These are phyloP conservation scores for Hemibagrus guttatus DNA, from an alignment of 2,797 vertebrate genomes.

Conservation along the genomic window DNA sequence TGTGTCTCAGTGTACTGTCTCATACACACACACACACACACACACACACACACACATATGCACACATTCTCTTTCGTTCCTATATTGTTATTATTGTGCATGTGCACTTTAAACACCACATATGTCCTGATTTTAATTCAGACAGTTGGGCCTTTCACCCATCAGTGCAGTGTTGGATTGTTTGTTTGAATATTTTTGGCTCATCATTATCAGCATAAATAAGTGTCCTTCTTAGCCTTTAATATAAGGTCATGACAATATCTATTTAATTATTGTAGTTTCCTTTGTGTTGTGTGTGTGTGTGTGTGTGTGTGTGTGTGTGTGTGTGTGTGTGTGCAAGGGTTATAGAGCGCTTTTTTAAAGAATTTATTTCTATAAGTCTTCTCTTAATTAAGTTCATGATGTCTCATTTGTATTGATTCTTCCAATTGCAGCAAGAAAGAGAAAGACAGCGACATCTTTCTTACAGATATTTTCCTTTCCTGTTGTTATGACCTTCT, in stretches of 20 bases:
- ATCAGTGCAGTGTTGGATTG: background rate
- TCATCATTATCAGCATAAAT: background rate
- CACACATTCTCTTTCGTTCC: constrained; percentile 12
- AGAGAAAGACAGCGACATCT: background rate
- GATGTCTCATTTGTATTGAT: background rate
- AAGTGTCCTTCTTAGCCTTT: background rate
- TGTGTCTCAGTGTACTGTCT: constrained; percentile 36
- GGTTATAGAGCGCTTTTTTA: background rate
- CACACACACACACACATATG: background rate
- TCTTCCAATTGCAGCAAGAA: constrained; percentile 15
- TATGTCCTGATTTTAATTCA: background rate
- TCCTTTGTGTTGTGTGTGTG: background rate
- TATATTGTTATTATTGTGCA: background rate
- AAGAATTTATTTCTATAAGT: background rate
- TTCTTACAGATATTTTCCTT: constrained; percentile 11
- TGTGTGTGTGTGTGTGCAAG: background rate
- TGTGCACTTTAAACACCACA: background rate
- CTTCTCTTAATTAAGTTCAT: background rate
- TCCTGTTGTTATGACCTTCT: constrained; percentile 9
- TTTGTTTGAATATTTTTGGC: background rate
- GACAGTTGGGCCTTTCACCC: background rate
- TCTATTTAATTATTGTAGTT: background rate
- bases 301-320: no score
- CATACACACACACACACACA: background rate
- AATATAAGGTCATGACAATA: background rate